A percentile compares a stretch with the other conserved stretches of the same genome.
These are phyloP conservation scores for Meles meles DNA, from an alignment of 2,113 vertebrate species.

Conservation along the genomic window DNA sequence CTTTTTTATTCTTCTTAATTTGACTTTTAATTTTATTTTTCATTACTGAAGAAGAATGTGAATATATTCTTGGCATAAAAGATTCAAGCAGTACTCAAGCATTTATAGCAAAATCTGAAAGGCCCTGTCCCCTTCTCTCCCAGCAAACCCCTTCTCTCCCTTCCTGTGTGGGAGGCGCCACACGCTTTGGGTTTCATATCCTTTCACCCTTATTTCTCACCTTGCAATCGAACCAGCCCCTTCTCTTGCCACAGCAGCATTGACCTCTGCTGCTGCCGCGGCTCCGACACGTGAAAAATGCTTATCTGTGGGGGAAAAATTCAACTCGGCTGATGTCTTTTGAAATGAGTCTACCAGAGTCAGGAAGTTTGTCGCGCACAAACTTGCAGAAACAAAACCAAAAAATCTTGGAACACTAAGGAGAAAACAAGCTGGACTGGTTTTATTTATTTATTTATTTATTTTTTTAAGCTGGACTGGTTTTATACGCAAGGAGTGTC, in stretches of 20 bases:
- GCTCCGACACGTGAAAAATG: not conserved
- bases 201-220: not conserved
- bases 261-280: not conserved
- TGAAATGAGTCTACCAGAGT: not conserved
- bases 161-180: not conserved
- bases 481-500: not conserved
- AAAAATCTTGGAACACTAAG: not conserved
- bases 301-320: not conserved
- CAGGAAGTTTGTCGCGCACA: not conserved
- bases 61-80: not conserved
- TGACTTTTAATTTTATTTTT: not conserved
- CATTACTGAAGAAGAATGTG: not conserved
- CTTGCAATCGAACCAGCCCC: not conserved
- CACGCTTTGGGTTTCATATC: not conserved
- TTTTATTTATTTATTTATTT: no score
- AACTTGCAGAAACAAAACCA: not conserved
- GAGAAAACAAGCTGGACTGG: not conserved
- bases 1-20: not conserved
- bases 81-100: not conserved
- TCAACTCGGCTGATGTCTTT: not conserved
- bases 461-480: not conserved
- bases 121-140: not conserved
- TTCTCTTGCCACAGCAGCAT: not conserved
- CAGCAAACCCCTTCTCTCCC: not conserved
- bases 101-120: not conserved